A percentile compares a stretch with the other conserved stretches of the same genome.
Evolutionary conservation across 2,113 vertebrate genomes (phyloP).

Genomic region (Parus major): DNA sequence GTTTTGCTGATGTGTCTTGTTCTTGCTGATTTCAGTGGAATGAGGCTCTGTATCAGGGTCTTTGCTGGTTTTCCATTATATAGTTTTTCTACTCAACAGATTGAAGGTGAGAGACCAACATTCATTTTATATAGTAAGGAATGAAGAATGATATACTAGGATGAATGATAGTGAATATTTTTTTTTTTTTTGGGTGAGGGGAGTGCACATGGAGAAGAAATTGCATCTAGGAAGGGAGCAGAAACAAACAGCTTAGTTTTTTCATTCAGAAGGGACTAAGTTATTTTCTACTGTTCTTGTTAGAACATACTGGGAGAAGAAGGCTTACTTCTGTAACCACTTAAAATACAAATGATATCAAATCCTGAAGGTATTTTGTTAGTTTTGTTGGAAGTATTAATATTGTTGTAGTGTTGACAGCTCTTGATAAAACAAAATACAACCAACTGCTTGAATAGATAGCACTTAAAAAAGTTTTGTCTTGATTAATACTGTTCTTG

Average conservation of each 20-base stretch:
- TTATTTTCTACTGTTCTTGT: not conserved
- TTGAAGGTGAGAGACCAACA: not conserved
- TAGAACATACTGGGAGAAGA: conserved; percentile 4
- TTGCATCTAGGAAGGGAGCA: not conserved
- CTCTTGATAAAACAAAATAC: not conserved
- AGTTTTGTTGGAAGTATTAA: not conserved
- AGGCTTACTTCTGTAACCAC: not conserved
- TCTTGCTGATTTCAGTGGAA: not conserved
- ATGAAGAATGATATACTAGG: not conserved
- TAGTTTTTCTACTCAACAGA: not conserved
- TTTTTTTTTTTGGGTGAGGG: not conserved
- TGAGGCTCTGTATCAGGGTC: not conserved
- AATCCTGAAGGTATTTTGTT: not conserved
- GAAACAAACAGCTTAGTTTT: not conserved
- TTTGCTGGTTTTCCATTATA: not conserved
- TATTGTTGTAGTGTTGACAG: not conserved
- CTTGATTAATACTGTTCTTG: not conserved
- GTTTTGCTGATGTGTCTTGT: not conserved
- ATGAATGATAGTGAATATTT: not conserved
- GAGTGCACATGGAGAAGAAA: not conserved
- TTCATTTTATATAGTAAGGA: not conserved
- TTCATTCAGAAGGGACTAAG: not conserved
- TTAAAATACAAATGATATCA: not conserved
- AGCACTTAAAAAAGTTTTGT: not conserved
- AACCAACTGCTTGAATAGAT: not conserved